Evolutionary conservation across 2,113 vertebrate genomes (phyloP).

Genomic region (Nanorana parkeri): DNA sequence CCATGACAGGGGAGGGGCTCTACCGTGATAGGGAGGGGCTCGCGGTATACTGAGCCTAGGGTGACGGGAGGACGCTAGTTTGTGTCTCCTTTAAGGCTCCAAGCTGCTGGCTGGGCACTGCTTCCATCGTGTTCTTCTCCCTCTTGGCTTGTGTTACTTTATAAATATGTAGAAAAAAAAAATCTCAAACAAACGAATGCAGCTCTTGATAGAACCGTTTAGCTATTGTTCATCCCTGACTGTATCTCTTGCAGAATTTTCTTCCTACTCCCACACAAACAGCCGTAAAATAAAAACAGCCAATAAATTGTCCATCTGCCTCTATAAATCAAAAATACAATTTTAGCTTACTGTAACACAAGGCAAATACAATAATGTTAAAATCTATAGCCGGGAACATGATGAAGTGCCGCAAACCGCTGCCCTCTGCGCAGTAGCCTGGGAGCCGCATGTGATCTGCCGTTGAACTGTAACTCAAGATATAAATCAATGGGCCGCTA

Average conservation of each 20-base stretch:
- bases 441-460: slow-evolving; percentile 54
- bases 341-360: slow-evolving; percentile 62
- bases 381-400: slow-evolving; percentile 71
- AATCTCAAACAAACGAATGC: slow-evolving; percentile 30
- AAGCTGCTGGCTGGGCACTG: too few species aligned
- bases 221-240: slow-evolving; percentile 62
- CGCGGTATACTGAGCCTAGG: too few species aligned
- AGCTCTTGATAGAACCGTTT: slow-evolving; percentile 61
- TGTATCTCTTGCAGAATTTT: slow-evolving; percentile 60
- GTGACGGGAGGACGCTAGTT: too few species aligned
- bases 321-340: slow-evolving; percentile 71
- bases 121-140: too few species aligned
- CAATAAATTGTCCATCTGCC: slow-evolving; percentile 70
- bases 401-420: slow-evolving; percentile 62
- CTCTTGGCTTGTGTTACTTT: neutral
- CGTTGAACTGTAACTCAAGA: slow-evolving; percentile 67
- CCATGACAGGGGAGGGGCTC: too few species aligned
- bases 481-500: slow-evolving; percentile 61
- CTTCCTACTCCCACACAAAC: slow-evolving; percentile 62
- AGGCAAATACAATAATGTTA: slow-evolving; percentile 71
- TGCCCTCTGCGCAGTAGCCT: slow-evolving; percentile 59
- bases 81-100: too few species aligned
- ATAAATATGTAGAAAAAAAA: slow-evolving; percentile 12
- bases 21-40: too few species aligned
- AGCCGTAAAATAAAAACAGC: slow-evolving; percentile 67